phyloP scores from a whole-genome alignment of 1,140 invertebrate genomes.

The Philotrypesis tridentata region DNA sequence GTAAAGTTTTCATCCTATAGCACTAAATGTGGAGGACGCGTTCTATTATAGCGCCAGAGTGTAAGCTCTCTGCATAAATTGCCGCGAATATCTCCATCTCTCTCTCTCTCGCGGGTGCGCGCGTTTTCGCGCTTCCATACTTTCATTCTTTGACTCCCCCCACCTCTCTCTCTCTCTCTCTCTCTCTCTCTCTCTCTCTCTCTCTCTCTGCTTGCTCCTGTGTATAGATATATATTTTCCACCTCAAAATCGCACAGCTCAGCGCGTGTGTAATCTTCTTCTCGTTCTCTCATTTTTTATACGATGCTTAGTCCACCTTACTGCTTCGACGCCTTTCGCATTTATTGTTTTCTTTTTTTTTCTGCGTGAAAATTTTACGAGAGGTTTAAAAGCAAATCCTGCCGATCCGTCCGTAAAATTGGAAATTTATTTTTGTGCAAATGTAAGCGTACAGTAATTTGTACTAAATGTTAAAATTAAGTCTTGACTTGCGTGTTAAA shows the following conservation, averaged over 20 bases:
- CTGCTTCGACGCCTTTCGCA: no score
- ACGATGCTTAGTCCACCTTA: no score
- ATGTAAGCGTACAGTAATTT: no score
- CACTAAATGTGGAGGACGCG: background rate
- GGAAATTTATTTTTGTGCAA: no score
- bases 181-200: background rate
- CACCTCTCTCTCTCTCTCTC: background rate
- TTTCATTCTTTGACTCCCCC: no score
- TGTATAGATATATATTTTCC: background rate
- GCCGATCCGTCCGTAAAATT: no score
- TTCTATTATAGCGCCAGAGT: background rate
- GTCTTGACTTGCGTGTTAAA: no score
- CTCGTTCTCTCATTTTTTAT: no score
- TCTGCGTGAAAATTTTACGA: background rate
- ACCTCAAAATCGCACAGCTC: background rate
- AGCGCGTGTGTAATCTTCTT: background rate
- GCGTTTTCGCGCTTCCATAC: background rate
- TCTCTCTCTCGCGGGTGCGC: background rate
- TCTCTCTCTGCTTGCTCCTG: background rate
- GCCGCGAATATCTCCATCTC: background rate
- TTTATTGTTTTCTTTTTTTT: background rate
- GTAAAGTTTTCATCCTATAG: background rate
- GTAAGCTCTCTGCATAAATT: conserved; percentile 11
- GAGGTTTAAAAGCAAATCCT: background rate
- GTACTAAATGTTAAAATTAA: no score